Evolutionary conservation across 2,113 vertebrate species (phyloP), one percentile per base, ranked within the genome.

Genomic region (Apodemus sylvaticus): DNA sequence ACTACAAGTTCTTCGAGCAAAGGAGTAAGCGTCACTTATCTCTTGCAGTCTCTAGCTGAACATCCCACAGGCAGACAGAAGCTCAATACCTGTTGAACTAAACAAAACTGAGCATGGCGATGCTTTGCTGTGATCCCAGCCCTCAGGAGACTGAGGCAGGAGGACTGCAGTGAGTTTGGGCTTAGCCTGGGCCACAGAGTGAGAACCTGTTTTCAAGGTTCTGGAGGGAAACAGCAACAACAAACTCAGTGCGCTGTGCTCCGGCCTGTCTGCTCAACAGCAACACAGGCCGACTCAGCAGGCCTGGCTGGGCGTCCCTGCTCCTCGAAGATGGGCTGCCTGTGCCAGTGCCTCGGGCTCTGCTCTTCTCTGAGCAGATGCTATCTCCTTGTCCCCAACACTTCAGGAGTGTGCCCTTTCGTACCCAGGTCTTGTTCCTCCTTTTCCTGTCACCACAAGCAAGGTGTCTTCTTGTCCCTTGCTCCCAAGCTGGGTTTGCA

Each of bases 1-100:
- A 95, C 60, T 62, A 8, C 29, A 19, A 89, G 55, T 39, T 89
- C 87, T 94, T 70, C 79, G 77, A 95, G 74, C 34, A 93, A 91
- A 95, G 36, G 64, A 91, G 19, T 78, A 76, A 86, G 79, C 55
- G 19, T 91, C 70, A 42, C 53, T 95, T 70, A 76, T 55, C 39
- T 93, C 31, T 83, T 68, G 4, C 9, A 79, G 74, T 42, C 12
- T 58, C 76, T 24, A 5, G 3, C 51, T 11, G 31, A 70, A 95
- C 14, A 68, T 2, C 60, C 36, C 77, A 82, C n/a, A 73, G 55
- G 68, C 82, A 89, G 70, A 42, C 77, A 83, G 70, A 48, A 87
- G 39, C 62, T 87, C 82, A 42, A n/a, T 86, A 91, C 20, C 86
- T 89, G 48, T 81, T 91, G 86, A 95, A 89, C 42, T 48, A 76